phyloP scores from a whole-genome alignment of 2,888 invertebrate species.

The Aethes cnicana region DNA sequence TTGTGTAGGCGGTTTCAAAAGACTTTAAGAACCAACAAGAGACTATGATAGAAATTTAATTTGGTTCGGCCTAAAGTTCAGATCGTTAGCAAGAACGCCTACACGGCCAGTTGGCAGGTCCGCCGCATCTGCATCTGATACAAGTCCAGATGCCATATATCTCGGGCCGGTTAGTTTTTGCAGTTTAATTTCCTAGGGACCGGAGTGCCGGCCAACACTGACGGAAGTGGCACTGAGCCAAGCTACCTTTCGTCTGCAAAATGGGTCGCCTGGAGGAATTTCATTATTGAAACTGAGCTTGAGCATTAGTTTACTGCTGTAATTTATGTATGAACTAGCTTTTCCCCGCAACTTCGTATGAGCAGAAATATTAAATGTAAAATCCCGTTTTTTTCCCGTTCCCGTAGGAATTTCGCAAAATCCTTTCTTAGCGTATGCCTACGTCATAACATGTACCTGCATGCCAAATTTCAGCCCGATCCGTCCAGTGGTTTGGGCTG shows the following conservation, averaged over 20 bases:
- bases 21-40: too few relatives aligned
- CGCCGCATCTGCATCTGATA: slow-evolving; percentile 36
- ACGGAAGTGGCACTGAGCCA: slow-evolving; percentile 64
- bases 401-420: too few relatives aligned
- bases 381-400: too few relatives aligned
- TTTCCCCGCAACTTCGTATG: too few relatives aligned
- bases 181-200: slow-evolving; percentile 42
- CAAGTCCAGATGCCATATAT: slow-evolving; percentile 39
- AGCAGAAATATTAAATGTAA: too few relatives aligned
- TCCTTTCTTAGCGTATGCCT: too few relatives aligned
- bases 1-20: too few relatives aligned
- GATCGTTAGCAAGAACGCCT: slow-evolving; percentile 35
- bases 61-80: not conserved
- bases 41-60: too few relatives aligned
- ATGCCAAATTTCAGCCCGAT: too few relatives aligned
- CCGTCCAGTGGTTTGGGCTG: too few relatives aligned
- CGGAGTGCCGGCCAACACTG: slow-evolving; percentile 50
- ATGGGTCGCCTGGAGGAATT: slow-evolving; percentile 60
- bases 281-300: slow-evolving; percentile 71
- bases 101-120: slow-evolving; percentile 33
- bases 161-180: slow-evolving; percentile 44
- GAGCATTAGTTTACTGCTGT: slow-evolving; percentile 37
- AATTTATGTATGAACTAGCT: slow-evolving; percentile 24
- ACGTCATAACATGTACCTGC: too few relatives aligned
- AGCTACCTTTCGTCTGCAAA: slow-evolving; percentile 52